These are phyloP conservation scores for Oophaga pumilio DNA, from an alignment of 2,113 vertebrate species.

Conservation along the genomic window DNA sequence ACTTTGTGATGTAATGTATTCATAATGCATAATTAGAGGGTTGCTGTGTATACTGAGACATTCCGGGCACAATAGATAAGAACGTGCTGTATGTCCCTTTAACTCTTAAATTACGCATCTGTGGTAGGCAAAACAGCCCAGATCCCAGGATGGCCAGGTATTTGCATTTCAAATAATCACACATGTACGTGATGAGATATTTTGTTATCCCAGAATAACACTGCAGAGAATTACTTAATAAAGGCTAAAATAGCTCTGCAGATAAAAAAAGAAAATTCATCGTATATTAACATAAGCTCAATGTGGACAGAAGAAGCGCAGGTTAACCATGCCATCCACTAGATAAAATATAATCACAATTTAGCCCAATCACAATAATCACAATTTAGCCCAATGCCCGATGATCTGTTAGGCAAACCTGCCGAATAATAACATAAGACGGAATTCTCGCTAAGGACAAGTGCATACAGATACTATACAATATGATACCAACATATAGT, in stretches of 20 bases:
- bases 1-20: not conserved
- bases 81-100: not conserved
- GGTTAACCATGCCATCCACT: not conserved
- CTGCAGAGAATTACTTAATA: not conserved
- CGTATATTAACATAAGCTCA: too few relatives aligned
- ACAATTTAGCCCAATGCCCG: not conserved
- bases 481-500: too few relatives aligned
- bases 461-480: too few relatives aligned
- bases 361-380: too few relatives aligned
- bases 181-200: conserved; percentile 11
- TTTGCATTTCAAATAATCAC: conserved; percentile 50
- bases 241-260: not conserved
- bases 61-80: not conserved
- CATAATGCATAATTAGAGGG: not conserved
- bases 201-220: not conserved
- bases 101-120: not conserved
- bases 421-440: too few relatives aligned
- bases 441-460: too few relatives aligned
- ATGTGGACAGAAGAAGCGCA: too few relatives aligned
- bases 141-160: conserved; percentile 7
- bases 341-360: not conserved
- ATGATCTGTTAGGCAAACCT: not conserved
- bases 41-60: not conserved
- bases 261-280: not conserved
- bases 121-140: conserved; percentile 33